Conservation (phyloP, 2,888 invertebrate genomes). For the Idaea biselata region DNA sequence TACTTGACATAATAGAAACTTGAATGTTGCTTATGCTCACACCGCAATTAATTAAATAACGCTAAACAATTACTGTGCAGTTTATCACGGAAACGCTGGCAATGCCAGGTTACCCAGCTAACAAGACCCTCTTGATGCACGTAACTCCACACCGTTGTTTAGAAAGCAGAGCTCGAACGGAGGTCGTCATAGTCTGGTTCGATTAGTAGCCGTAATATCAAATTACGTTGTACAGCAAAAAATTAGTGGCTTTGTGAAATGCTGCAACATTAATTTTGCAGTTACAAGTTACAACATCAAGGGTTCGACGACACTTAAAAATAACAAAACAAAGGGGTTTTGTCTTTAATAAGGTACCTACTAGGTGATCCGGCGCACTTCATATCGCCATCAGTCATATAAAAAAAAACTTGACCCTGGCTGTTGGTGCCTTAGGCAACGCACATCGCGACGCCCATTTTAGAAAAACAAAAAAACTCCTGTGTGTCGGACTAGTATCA, state of each 20-base stretch:
- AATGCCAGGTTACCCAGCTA: conserved; percentile 14
- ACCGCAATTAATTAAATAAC: conserved; percentile 11
- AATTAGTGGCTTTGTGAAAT: conserved; percentile 42
- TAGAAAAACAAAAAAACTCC: too few species aligned
- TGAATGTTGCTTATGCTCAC: background rate
- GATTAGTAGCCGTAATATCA: conserved; percentile 44
- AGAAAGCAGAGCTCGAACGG: conserved; percentile 9
- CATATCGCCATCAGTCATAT: too few species aligned
- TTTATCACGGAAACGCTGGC: conserved; percentile 22
- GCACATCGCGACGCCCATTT: too few species aligned
- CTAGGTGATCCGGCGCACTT: too few species aligned
- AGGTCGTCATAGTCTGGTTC: conserved; percentile 33
- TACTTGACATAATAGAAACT: conserved; percentile 2
- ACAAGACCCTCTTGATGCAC: conserved; percentile 12
- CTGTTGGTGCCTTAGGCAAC: too few species aligned
- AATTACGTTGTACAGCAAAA: conserved; percentile 55
- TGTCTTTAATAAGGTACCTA: conserved; percentile 17
- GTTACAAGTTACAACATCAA: conserved; percentile 50
- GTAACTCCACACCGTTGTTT: conserved; percentile 1
- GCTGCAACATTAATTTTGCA: conserved; percentile 44
- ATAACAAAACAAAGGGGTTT: conserved; percentile 43
- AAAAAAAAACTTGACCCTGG: too few species aligned
- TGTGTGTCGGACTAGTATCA: too few species aligned
- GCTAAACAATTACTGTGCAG: conserved; percentile 16
- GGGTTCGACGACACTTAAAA: conserved; percentile 50